Evolutionary conservation across 1,140 invertebrate species (phyloP).

Genomic region (Drosophila kikkawai): DNA sequence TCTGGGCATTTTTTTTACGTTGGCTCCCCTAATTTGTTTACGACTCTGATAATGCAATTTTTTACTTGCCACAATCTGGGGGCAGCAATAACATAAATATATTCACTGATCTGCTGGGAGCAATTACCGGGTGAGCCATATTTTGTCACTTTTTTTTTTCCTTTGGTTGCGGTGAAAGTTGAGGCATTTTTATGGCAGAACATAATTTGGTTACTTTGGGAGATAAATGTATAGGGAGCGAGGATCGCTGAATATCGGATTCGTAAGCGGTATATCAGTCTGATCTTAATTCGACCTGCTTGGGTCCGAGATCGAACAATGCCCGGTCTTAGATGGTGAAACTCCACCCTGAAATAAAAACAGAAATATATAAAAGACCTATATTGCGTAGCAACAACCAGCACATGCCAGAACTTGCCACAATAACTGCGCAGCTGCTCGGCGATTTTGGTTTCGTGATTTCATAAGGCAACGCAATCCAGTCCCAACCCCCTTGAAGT

Average conservation of each 20-base stretch:
- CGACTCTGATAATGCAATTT: constrained; percentile 79
- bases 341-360: constrained; percentile 13
- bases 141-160: constrained; percentile 72
- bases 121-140: constrained; percentile 79
- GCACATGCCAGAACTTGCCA: constrained; percentile 69
- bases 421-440: constrained; percentile 68
- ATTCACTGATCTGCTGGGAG: constrained; percentile 77
- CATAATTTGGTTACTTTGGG: constrained; percentile 38
- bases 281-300: constrained; percentile 22
- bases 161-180: constrained; percentile 68
- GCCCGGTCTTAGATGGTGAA: constrained; percentile 9
- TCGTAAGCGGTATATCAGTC: constrained; percentile 5
- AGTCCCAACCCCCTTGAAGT: constrained; percentile 12
- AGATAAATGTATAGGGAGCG: constrained; percentile 2
- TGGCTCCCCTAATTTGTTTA: constrained; percentile 75
- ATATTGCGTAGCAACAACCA: constrained; percentile 55
- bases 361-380: constrained; percentile 10
- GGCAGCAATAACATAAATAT: constrained; percentile 78
- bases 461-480: constrained; percentile 55
- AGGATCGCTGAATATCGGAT: constrained; percentile 15
- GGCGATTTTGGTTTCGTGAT: constrained; percentile 34
- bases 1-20: constrained; percentile 18
- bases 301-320: constrained; percentile 25
- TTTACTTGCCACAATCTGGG: constrained; percentile 55
- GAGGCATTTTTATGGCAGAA: constrained; percentile 70